These are phyloP conservation scores for Odontothrips loti DNA, from an alignment of 2,888 invertebrate species.

Conservation along the genomic window DNA sequence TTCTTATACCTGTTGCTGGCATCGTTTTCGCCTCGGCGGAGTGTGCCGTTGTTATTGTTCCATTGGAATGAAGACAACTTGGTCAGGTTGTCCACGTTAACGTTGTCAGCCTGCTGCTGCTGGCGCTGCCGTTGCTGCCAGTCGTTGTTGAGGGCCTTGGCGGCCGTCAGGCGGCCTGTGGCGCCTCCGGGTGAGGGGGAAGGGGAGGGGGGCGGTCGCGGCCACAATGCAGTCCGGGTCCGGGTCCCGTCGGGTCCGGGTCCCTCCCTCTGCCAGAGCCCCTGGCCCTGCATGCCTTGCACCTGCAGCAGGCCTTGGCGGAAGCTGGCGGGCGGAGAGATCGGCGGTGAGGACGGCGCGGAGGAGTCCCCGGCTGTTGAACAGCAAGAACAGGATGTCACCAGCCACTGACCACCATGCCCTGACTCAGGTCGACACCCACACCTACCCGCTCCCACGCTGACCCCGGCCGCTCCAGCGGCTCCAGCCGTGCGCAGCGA, in stretches of 20 bases:
- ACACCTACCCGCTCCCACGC: neutral
- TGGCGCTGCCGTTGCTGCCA: slow-evolving; percentile 2
- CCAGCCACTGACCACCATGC: no score
- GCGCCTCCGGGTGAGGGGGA: neutral
- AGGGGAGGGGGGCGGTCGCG: neutral
- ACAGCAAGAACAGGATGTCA: no score
- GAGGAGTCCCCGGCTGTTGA: neutral
- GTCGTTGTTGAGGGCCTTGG: slow-evolving; percentile 19
- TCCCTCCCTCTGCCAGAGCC: neutral
- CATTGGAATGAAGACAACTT: slow-evolving; percentile 13
- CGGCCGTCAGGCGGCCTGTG: neutral
- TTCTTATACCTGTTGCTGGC: neutral
- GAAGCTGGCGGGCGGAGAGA: slow-evolving; percentile 29
- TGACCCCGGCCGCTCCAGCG: neutral
- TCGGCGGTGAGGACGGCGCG: neutral
- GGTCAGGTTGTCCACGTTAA: neutral
- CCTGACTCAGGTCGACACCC: no score
- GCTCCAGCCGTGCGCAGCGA: slow-evolving; percentile 30
- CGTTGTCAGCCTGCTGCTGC: neutral
- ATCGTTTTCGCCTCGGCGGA: neutral
- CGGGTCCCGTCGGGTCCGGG: neutral
- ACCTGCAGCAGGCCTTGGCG: neutral
- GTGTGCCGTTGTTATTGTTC: neutral
- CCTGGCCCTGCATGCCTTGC: neutral
- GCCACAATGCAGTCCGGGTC: neutral